These are phyloP conservation scores for Babylonia areolata DNA, from an alignment of 1,140 invertebrate species.

Conservation along the genomic window DNA sequence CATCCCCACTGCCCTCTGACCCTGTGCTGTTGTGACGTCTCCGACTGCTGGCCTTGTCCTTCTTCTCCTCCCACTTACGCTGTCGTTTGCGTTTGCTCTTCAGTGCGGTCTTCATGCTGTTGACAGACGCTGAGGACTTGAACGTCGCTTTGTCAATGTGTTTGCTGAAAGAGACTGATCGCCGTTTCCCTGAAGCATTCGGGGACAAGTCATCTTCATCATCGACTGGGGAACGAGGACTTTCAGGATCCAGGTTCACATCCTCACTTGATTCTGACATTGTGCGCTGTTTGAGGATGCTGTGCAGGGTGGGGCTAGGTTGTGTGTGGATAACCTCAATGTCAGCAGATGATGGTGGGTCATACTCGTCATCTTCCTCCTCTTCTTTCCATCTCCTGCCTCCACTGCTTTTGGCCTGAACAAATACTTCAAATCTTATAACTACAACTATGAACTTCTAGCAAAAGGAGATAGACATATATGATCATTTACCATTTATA, in stretches of 20 bases:
- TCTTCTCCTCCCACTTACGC: slow-evolving; percentile 65
- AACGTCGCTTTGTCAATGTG: slow-evolving; percentile 70
- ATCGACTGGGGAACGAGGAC: slow-evolving; percentile 41
- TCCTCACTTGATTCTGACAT: slow-evolving; percentile 76
- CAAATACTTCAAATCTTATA: too few species aligned
- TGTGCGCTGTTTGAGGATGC: slow-evolving; percentile 73
- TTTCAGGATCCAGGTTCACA: slow-evolving; percentile 34
- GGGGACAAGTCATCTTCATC: slow-evolving; percentile 52
- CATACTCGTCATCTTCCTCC: slow-evolving; percentile 52
- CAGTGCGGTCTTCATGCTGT: slow-evolving; percentile 68
- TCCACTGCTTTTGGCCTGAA: background rate
- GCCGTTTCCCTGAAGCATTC: slow-evolving; percentile 47
- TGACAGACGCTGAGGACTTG: slow-evolving; percentile 65
- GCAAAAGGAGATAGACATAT: background rate
- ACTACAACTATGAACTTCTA: background rate
- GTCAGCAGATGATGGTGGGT: slow-evolving; percentile 59
- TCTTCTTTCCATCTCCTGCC: background rate
- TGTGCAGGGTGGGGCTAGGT: slow-evolving; percentile 63
- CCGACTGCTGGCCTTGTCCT: slow-evolving; percentile 46
- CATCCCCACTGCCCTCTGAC: slow-evolving; percentile 60
- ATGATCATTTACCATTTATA: too few species aligned
- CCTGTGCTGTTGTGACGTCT: slow-evolving; percentile 59
- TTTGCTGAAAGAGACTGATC: slow-evolving; percentile 72
- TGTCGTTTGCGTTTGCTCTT: slow-evolving; percentile 69
- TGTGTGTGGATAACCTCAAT: slow-evolving; percentile 69